A percentile compares a stretch with the other conserved stretches of the same genome.
Conservation (phyloP, 2,888 invertebrate species). For the Caenorhabditis uteleia region DNA sequence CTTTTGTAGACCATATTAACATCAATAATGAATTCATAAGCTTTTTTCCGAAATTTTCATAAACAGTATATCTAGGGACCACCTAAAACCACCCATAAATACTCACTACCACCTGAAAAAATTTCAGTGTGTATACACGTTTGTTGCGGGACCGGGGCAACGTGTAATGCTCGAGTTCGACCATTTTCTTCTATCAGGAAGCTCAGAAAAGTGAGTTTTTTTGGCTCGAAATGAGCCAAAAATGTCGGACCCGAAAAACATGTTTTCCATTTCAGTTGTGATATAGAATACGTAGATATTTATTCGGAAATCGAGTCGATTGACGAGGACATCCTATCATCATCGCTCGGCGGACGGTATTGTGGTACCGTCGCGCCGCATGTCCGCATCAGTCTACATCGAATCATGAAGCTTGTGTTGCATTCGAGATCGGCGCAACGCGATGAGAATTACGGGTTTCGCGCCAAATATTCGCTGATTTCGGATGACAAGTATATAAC, state of each 20-base stretch:
- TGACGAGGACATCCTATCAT: constrained; percentile 69
- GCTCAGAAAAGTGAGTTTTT: constrained; percentile 70
- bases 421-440: constrained; percentile 70
- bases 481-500: constrained; percentile 65
- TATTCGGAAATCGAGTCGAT: constrained; percentile 71
- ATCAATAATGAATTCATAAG: neutral
- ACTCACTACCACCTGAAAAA: neutral
- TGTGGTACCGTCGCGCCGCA: constrained; percentile 72
- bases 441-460: constrained; percentile 65
- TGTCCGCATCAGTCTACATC: constrained; percentile 69
- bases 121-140: constrained; percentile 71
- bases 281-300: constrained; percentile 72
- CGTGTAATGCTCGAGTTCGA: constrained; percentile 71
- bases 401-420: constrained; percentile 72
- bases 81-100: neutral
- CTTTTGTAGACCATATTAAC: neutral
- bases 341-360: constrained; percentile 71
- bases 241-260: neutral
- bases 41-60: too few species aligned
- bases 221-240: neutral
- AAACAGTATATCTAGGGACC: neutral
- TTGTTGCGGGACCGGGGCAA: constrained; percentile 71
- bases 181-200: constrained; percentile 71
- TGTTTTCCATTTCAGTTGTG: constrained; percentile 69
- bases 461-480: constrained; percentile 71